These are phyloP conservation scores for Semicossyphus pulcher DNA, from an alignment of 2,113 vertebrate species.

Conservation along the genomic window DNA sequence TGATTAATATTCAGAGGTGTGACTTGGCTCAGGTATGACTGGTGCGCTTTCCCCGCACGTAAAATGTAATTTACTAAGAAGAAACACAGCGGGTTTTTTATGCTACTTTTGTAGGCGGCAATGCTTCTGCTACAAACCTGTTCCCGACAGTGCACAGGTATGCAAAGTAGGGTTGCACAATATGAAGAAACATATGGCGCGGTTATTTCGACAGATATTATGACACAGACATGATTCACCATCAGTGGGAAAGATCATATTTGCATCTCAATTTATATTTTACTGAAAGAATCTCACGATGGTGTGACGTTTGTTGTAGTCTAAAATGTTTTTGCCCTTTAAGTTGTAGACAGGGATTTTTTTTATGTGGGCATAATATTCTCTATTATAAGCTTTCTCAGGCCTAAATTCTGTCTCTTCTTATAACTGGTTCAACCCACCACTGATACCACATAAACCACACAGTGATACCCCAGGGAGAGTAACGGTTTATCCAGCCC, in stretches of 20 bases:
- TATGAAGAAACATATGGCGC: background rate
- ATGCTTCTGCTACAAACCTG: conserved; percentile 31
- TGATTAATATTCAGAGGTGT: background rate
- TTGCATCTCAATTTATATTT: background rate
- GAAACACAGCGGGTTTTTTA: conserved; percentile 34
- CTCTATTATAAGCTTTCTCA: background rate
- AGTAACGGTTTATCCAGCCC: background rate
- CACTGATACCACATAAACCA: background rate
- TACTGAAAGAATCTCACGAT: no score
- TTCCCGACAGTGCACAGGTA: conserved; percentile 34
- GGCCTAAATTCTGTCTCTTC: no score
- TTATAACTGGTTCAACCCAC: background rate
- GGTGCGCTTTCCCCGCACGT: conserved; percentile 20
- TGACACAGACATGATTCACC: no score
- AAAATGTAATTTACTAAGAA: background rate
- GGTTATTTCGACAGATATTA: background rate
- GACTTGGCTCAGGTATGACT: conserved; percentile 21
- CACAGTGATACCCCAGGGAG: background rate
- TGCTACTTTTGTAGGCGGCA: conserved; percentile 17
- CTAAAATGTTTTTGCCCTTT: no score
- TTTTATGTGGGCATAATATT: no score
- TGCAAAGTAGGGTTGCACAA: conserved; percentile 42
- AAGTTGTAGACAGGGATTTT: no score
- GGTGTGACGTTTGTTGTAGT: no score
- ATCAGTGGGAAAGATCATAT: background rate